Conservation (phyloP, 53 echinoderm and acorn worm genomes). For the Holothuria scabra region DNA sequence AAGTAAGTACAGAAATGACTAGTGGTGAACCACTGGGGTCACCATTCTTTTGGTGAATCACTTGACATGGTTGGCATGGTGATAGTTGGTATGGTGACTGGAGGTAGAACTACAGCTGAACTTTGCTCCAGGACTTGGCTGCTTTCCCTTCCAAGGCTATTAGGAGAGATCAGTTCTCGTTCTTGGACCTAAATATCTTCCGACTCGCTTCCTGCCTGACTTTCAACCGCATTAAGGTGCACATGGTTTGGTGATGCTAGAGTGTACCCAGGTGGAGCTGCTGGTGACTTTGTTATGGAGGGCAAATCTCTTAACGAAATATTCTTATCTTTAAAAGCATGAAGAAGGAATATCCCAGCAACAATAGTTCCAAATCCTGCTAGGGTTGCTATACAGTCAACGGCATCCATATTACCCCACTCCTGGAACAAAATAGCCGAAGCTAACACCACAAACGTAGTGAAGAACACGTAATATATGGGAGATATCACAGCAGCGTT, state of each 20-base stretch:
- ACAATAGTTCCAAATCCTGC: constrained; percentile 89
- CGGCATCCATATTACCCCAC: constrained; percentile 72
- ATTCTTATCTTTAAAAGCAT: constrained; percentile 87
- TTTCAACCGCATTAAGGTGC: constrained; percentile 14
- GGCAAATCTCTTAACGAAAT: constrained; percentile 67
- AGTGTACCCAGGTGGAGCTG: constrained; percentile 19
- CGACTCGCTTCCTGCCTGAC: constrained; percentile 29
- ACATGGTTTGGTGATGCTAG: constrained; percentile 46
- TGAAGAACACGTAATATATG: constrained; percentile 95
- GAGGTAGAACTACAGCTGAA: no score
- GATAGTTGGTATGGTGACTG: no score
- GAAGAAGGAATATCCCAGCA: constrained; percentile 88
- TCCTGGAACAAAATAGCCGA: constrained; percentile 89
- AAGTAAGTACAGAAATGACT: no score
- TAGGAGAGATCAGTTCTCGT: no score
- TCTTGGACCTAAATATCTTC: background rate
- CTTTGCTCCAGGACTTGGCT: no score
- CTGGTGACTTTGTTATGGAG: constrained; percentile 6
- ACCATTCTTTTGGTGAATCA: no score
- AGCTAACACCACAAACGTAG: constrained; percentile 87
- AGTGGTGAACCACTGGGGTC: no score
- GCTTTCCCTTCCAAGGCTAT: no score
- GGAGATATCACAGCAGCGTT: constrained; percentile 97
- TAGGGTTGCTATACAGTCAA: constrained; percentile 70
- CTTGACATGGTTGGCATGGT: no score